Evolutionary conservation across 1,140 invertebrate genomes (phyloP), one percentile per base, ranked within the genome.

Genomic region (Scaptomyza montana): DNA sequence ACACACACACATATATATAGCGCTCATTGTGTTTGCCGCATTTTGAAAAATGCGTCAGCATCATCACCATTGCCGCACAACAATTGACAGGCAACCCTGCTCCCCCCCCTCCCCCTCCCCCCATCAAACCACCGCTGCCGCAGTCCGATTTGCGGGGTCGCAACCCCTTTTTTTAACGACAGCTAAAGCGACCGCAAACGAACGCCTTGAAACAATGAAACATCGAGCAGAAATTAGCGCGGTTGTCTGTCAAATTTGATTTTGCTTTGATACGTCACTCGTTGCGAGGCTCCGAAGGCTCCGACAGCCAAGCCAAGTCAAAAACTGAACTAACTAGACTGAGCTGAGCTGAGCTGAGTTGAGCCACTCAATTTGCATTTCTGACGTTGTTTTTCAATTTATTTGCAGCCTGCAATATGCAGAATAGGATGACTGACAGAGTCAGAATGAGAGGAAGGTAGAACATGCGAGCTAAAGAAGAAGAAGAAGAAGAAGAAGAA

Each of bases 201-300:
- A 89, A 89, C 85, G 85, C 80, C 85, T 89, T 89, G 74, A 89
- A 89, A 89, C 80, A 89, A 89, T 87, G 78, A 76, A 86, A 89
- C 82, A 87, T 86, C 84, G 84, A 77, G 66, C 84, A 79, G 80
- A 89, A 90, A 90, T 90, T 90, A 89, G 86, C 86, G 86, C 75
- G 87, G 78, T 90, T 90, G 86, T 90, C 87, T 90, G 86, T 90
- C 86, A 90, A 90, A 90, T 82, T 90, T 79, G 75, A 87, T 90
- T 89, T 79, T 77, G 76, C 79, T 89, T 89, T 87, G 84, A 89
- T 84, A 87, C 89, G 76, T 84, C 74, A 78, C 75, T 82, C 66
- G 46, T 36, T 36, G 6, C 33, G 49, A 41, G 39, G 55, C 5
- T 43, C 13, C 28, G 60, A 36, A 28, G 66, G 64, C 19, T 53